These are phyloP conservation scores for Callorhinus ursinus DNA, from an alignment of 2,113 vertebrate genomes.

Conservation along the genomic window DNA sequence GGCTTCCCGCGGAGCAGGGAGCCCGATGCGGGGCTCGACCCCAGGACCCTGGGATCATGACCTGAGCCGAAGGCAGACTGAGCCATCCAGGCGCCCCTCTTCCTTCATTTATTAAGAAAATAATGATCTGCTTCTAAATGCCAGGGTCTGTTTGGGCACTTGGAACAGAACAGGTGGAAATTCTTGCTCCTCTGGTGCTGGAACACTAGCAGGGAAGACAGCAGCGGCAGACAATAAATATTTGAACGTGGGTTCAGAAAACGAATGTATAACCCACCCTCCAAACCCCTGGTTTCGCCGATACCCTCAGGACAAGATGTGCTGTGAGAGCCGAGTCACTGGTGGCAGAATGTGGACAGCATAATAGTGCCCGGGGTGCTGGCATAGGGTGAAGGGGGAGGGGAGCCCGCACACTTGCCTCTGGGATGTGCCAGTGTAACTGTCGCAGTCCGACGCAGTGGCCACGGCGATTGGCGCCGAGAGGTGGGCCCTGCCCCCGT, in stretches of 20 bases:
- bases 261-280: neutral
- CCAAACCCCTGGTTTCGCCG: neutral
- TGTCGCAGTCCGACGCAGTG: fast-evolving
- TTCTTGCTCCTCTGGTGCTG: fast-evolving
- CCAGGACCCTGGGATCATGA: too few relatives aligned
- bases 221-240: neutral
- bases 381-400: neutral
- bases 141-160: neutral
- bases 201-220: neutral
- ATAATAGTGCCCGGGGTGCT: fast-evolving
- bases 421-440: fast-evolving
- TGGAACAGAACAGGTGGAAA: neutral
- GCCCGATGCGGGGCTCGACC: too few relatives aligned
- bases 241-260: neutral
- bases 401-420: neutral
- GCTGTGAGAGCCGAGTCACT: neutral
- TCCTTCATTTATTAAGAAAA: neutral
- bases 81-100: too few relatives aligned
- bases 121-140: neutral
- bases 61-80: too few relatives aligned
- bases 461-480: neutral
- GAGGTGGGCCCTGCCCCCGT: fast-evolving
- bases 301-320: neutral
- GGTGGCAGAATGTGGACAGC: neutral
- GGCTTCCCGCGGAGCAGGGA: too few relatives aligned